phyloP scores from a whole-genome alignment of 2,113 vertebrate species.

The Speoplatyrhinus poulsoni region DNA sequence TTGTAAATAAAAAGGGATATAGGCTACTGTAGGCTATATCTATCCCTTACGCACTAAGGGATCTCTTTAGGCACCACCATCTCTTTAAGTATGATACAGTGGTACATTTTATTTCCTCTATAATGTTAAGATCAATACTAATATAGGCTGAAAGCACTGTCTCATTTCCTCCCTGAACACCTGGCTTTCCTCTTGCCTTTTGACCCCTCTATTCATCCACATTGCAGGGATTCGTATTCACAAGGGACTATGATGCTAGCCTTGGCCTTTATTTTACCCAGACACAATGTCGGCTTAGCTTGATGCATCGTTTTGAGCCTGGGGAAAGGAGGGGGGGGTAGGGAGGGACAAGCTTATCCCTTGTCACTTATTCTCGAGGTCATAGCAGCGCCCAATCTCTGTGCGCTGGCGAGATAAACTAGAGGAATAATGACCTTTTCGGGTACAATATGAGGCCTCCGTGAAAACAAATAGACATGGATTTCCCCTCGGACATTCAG shows the following conservation, averaged over 20 bases:
- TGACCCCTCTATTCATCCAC: too few relatives aligned
- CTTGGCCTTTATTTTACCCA: conserved; percentile 10
- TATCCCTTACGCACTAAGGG: too few relatives aligned
- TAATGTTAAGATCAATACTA: conserved; percentile 7
- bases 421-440: conserved; percentile 52
- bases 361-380: conserved; percentile 35
- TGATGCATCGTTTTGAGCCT: conserved; percentile 7
- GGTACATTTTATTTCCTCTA: neutral
- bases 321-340: neutral
- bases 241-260: conserved; percentile 4
- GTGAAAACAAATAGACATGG: conserved; percentile 42
- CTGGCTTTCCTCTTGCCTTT: too few relatives aligned
- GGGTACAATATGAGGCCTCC: conserved; percentile 32
- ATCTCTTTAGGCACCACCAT: too few relatives aligned
- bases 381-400: conserved; percentile 24
- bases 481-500: conserved; percentile 15
- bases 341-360: neutral
- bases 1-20: neutral
- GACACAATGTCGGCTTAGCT: conserved; percentile 12
- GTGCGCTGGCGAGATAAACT: conserved; percentile 10
- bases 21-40: neutral
- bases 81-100: neutral
- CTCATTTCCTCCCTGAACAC: conserved; percentile 11
- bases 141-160: conserved; percentile 5
- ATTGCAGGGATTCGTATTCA: conserved; percentile 13